These are phyloP conservation scores for Cyprinodon brontotheroides DNA, from an alignment of 2,113 vertebrate genomes.

Conservation along the genomic window DNA sequence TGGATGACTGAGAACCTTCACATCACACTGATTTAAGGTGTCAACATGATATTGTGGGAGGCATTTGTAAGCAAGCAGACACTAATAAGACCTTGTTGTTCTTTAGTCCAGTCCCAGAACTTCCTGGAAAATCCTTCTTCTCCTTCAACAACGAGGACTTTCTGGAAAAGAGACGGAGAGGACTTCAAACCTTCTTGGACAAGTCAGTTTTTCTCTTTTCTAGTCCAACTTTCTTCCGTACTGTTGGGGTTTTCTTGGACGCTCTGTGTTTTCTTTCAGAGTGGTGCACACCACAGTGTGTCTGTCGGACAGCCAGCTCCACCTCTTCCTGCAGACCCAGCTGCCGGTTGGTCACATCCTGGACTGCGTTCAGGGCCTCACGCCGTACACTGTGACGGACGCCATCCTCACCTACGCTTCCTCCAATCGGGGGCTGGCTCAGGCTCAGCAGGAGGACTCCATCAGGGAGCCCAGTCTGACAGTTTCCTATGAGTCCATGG, in stretches of 20 bases:
- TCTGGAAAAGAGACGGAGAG: conserved; percentile 89
- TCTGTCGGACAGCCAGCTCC: conserved; percentile 95
- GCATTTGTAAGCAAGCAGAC: not conserved
- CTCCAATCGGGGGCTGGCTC: conserved; percentile 86
- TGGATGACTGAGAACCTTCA: too few species aligned
- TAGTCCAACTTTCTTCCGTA: not conserved
- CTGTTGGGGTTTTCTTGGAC: not conserved
- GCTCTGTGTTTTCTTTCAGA: conserved; percentile 66
- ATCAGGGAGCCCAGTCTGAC: conserved; percentile 60
- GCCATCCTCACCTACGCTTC: conserved; percentile 92
- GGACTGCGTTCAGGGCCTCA: conserved; percentile 90
- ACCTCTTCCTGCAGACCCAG: conserved; percentile 97
- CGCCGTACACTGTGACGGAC: conserved; percentile 84
- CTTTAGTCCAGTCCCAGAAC: conserved; percentile 89
- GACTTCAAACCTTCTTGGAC: conserved; percentile 91
- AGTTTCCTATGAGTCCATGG: conserved; percentile 79
- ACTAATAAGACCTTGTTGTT: not conserved
- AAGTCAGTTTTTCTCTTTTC: conserved; percentile 73
- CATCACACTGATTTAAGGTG: too few species aligned
- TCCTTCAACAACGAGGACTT: conserved; percentile 87
- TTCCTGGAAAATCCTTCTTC: conserved; percentile 89
- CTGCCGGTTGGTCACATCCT: conserved; percentile 89
- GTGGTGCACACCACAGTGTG: conserved; percentile 92
- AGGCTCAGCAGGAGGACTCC: conserved; percentile 84
- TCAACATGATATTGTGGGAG: not conserved